Evolutionary conservation across 1,140 invertebrate genomes (phyloP), one percentile per base, ranked within the genome.

Genomic region (Pollicipes pollicipes): DNA sequence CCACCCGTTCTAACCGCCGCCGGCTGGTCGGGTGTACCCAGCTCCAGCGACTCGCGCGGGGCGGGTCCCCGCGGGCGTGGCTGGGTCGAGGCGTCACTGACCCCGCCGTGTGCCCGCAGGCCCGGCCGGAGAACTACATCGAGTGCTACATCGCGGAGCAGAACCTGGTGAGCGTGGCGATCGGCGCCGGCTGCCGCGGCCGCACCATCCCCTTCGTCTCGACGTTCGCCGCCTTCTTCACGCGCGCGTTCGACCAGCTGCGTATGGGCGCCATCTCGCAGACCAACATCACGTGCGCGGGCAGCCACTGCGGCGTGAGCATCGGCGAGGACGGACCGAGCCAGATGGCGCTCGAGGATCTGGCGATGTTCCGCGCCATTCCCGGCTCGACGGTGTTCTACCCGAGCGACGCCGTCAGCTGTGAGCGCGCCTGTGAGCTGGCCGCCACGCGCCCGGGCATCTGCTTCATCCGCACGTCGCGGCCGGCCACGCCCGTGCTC

Each of bases 141-240:
- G 96, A 99, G 82, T 97, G 97, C 80, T 99, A 90, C 82, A 99
- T 99, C 78, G 97, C 97, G 70, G 97, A 99, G 80, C 97, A 99
- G 83, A 98, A 97, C 82, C 80, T 97, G 75, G 92, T 97, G 74
- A 95, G 96, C 66, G 93, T 98, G 72, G 96, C 90, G 0, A 93
- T 97, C 76, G 97, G 97, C 35, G 87, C 89, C 37, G 89, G 90
- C 67, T 95, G 92, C 77, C 84, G 95, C 73, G 87, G 92, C 77
- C 84, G 95, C 70, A 89, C 91, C 17, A 86, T 98, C 66, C 86
- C 92, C 10, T 98, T 98, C 79, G 89, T 88, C 13, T 97, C 94
- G 32, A 97, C 97, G 2, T 99, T 99, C 83, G 96, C 96, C 67
- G 91, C 93, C 8, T 99, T 99, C 85, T 93, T 99, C 77, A 91